A percentile compares a stretch with the other conserved stretches of the same genome.
Evolutionary conservation across 2,888 invertebrate genomes (phyloP).

Genomic region (Apodemia duryi): DNA sequence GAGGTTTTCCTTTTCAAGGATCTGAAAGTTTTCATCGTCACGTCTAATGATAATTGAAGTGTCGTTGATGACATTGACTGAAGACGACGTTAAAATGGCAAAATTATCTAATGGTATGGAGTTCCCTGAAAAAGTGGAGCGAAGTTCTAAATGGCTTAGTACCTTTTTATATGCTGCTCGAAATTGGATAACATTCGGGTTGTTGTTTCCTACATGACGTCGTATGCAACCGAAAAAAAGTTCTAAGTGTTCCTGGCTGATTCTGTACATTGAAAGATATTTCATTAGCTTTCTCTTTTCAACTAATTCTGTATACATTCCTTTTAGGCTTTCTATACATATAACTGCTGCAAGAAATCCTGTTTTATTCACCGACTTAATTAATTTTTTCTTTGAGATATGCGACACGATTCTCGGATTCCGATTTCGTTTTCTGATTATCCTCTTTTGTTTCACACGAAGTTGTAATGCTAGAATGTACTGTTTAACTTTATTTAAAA

Average conservation of each 20-base stretch:
- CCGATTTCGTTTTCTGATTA: not conserved
- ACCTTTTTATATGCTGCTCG: not conserved
- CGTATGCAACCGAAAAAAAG: not conserved
- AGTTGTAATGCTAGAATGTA: not conserved
- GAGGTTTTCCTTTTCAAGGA: not conserved
- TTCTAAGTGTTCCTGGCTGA: not conserved
- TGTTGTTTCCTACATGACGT: not conserved
- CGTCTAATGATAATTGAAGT: not conserved
- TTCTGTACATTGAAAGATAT: not conserved
- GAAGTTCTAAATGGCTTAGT: conserved; percentile 5
- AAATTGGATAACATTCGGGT: conserved; percentile 5
- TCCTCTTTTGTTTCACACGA: not conserved
- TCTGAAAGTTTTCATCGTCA: not conserved
- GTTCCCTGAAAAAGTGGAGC: not conserved
- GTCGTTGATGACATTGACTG: not conserved
- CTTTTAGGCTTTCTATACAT: conserved; percentile 9
- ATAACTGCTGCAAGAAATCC: conserved; percentile 9
- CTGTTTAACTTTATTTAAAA: not conserved
- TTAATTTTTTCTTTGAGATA: conserved; percentile 11
- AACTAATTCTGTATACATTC: not conserved
- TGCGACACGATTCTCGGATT: not conserved
- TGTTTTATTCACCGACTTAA: conserved; percentile 6
- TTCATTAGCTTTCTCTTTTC: conserved; percentile 5
- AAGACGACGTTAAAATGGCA: not conserved
- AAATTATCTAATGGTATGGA: conserved; percentile 10